phyloP scores from a whole-genome alignment of 2,797 vertebrate species.

The Scomberomorus guttatus region DNA sequence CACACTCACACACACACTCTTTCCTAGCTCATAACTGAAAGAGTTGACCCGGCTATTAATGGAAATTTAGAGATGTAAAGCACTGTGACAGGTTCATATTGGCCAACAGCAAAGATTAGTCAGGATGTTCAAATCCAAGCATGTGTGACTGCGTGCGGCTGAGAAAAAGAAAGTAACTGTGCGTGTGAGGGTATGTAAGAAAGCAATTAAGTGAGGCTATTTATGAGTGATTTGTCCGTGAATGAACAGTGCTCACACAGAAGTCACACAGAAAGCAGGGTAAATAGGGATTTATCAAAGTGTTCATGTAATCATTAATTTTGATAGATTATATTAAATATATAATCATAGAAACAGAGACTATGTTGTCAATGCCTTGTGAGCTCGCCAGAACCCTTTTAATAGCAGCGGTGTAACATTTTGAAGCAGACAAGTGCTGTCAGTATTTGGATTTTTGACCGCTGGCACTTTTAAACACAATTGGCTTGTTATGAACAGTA shows the following conservation, averaged over 20 bases:
- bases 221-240: conserved; percentile 1
- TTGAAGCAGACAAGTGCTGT: too few species aligned
- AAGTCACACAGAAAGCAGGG: not conserved
- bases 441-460: too few species aligned
- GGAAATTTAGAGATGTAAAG: conserved; percentile 35
- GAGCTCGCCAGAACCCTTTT: too few species aligned
- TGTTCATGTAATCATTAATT: not conserved
- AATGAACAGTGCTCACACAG: not conserved
- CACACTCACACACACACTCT: not conserved
- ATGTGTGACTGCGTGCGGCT: not conserved
- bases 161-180: not conserved
- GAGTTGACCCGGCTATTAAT: conserved; percentile 17
- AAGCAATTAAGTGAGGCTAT: not conserved
- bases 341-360: too few species aligned
- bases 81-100: conserved; percentile 30
- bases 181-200: not conserved
- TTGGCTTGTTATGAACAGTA: too few species aligned
- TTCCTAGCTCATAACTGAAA: not conserved
- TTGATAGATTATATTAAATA: too few species aligned
- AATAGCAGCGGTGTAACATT: too few species aligned
- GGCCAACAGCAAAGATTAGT: conserved; percentile 34
- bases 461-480: too few species aligned
- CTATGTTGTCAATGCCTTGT: too few species aligned
- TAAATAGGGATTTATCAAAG: not conserved
- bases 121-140: not conserved